Base-by-base conservation (phyloP, 2,113 vertebrate genomes). In the Acanthochromis polyacanthus region DNA sequence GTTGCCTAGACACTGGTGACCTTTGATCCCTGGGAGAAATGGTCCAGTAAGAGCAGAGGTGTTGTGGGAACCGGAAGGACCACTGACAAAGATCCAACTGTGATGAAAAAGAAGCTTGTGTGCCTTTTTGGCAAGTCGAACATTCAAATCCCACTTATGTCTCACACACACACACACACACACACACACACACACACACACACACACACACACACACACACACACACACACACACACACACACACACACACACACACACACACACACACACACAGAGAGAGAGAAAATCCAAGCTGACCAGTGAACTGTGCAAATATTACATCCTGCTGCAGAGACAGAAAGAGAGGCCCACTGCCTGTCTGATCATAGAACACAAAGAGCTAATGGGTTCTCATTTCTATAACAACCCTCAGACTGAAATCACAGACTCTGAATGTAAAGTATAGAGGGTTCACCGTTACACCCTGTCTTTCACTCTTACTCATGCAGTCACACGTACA, bases 1-100 rank as follows among this genome's bases (percentile, higher is more conserved):
- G 90, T 90, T 91, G 86, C 86, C 73, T 66, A 58, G 86, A 82
- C 67, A 89, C 85, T 67, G 52, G 9, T 68, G 77, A 88, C 82
- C 88, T 66, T 16, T 70, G 68, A 88, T 63, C 80, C 55, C 25
- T 2, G 3, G 23, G 65, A 73, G 70, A 76, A 87, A 77, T 15
- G 19, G 43, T 68, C 82, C 76, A 88, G 81, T 66, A 32, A 45
- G 73, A 81, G 53, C 30, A 23, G 69, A 68, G 80, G 69, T 28
- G n/a, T 57, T 82, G 74, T 91, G 83, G 74, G 86, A 90, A 90
- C 82, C 72, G 64, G 68, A 74, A 66, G 19, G 5, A 15, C 22
- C 66, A 61, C 88, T 88, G 63, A 79, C 55, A 71, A 20, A 74
- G 60, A 78, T 64, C 53, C 56, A 82, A 62, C 40, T 69, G 53